Evolutionary conservation across 2,888 invertebrate species (phyloP).

Genomic region (Heliconius hortense): DNA sequence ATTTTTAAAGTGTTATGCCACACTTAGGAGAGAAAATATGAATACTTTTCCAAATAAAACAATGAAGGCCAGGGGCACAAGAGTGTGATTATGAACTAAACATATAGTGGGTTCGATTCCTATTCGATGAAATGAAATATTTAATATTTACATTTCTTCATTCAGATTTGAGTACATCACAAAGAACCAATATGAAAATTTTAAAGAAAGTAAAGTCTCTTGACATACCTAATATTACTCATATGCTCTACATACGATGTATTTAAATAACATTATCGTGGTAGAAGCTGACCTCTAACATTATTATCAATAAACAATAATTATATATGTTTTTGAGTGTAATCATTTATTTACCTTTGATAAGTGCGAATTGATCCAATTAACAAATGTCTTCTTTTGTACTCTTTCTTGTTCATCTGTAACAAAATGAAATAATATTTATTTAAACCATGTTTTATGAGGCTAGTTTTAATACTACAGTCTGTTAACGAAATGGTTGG

Average conservation of each 20-base stretch:
- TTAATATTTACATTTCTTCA: not conserved
- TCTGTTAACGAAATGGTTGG: too few relatives aligned
- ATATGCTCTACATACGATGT: not conserved
- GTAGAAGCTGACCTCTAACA: slow-evolving; percentile 16
- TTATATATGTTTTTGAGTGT: not conserved
- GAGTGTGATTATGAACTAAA: too few relatives aligned
- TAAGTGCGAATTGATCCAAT: slow-evolving; percentile 99
- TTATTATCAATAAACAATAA: not conserved
- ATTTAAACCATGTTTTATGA: not conserved
- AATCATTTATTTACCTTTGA: slow-evolving; percentile 88
- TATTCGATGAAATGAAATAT: not conserved
- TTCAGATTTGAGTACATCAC: not conserved
- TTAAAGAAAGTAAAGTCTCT: not conserved
- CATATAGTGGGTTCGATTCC: not conserved
- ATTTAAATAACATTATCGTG: not conserved
- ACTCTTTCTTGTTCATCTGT: slow-evolving; percentile 99
- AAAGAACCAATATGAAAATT: not conserved
- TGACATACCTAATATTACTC: not conserved
- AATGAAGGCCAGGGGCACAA: too few relatives aligned
- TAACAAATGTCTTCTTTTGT: slow-evolving; percentile 99
- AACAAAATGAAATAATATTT: slow-evolving; percentile 70
- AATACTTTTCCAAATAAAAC: too few relatives aligned
- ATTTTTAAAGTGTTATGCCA: too few relatives aligned
- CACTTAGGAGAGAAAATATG: too few relatives aligned
- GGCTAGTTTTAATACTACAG: not conserved